A percentile compares a stretch with the other conserved stretches of the same genome.
Conservation (phyloP, 1,140 invertebrate genomes). For the Lineus longissimus region DNA sequence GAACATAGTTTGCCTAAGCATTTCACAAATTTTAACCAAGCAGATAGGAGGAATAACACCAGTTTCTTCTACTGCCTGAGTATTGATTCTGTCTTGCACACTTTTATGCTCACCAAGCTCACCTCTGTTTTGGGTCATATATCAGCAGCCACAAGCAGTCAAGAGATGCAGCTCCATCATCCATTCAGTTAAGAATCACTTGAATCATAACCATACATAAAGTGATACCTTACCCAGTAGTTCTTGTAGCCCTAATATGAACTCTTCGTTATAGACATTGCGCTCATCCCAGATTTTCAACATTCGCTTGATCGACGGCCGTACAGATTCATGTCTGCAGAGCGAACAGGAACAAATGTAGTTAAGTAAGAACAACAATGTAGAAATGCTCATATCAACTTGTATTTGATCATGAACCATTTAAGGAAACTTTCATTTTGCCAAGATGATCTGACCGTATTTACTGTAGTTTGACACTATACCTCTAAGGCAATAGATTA, state of each 20-base stretch:
- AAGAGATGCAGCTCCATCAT: not conserved
- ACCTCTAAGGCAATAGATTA: not conserved
- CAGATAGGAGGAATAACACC: no score
- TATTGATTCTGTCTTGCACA: no score
- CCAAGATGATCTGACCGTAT: not conserved
- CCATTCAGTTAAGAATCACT: not conserved
- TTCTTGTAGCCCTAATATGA: conserved; percentile 72
- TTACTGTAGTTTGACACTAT: not conserved
- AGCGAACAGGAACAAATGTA: conserved; percentile 12
- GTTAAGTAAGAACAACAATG: not conserved
- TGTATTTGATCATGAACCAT: not conserved
- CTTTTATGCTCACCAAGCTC: not conserved
- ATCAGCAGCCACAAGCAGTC: not conserved
- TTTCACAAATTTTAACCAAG: no score
- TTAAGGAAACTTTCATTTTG: not conserved
- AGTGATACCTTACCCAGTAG: conserved; percentile 31
- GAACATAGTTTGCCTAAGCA: no score
- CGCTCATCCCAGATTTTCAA: conserved; percentile 93
- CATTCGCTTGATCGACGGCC: conserved; percentile 77
- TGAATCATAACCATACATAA: not conserved
- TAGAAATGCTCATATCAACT: not conserved
- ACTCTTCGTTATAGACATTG: conserved; percentile 80
- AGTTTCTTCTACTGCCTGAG: no score
- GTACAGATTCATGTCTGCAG: conserved; percentile 80
- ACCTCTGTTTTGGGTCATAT: not conserved